Evolutionary conservation across 2,797 vertebrate species (phyloP).

Genomic region (Gymnocypris eckloni): DNA sequence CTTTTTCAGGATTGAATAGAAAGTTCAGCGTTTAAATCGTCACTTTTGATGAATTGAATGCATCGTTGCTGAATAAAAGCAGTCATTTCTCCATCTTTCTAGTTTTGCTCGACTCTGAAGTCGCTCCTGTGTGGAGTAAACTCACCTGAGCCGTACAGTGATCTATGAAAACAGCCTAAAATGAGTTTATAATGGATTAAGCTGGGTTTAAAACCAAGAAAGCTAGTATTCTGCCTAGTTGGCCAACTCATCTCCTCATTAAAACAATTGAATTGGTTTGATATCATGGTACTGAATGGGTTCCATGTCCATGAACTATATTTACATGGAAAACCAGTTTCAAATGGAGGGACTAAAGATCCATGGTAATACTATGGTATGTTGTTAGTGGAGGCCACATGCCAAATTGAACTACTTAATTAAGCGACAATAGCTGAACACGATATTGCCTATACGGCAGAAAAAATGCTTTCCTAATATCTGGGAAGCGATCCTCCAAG

Average conservation of each 20-base stretch:
- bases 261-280: background rate
- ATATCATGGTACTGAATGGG: too few species aligned
- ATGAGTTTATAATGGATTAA: too few species aligned
- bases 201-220: too few species aligned
- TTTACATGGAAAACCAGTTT: background rate
- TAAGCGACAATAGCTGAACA: background rate
- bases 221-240: too few species aligned
- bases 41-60: background rate
- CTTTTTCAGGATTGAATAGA: background rate
- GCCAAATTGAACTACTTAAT: background rate
- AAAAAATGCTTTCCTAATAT: slow-evolving; percentile 6
- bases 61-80: background rate
- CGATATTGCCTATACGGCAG: background rate
- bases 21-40: background rate
- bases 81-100: background rate
- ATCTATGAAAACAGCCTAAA: background rate
- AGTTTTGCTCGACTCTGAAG: background rate
- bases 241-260: too few species aligned
- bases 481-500: background rate
- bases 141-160: background rate
- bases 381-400: background rate
- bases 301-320: background rate
- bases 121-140: background rate
- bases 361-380: background rate
- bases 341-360: background rate